A percentile compares a stretch with the other conserved stretches of the same genome.
These are phyloP conservation scores for Glossophaga mutica DNA, from an alignment of 2,797 vertebrate genomes.

Conservation along the genomic window DNA sequence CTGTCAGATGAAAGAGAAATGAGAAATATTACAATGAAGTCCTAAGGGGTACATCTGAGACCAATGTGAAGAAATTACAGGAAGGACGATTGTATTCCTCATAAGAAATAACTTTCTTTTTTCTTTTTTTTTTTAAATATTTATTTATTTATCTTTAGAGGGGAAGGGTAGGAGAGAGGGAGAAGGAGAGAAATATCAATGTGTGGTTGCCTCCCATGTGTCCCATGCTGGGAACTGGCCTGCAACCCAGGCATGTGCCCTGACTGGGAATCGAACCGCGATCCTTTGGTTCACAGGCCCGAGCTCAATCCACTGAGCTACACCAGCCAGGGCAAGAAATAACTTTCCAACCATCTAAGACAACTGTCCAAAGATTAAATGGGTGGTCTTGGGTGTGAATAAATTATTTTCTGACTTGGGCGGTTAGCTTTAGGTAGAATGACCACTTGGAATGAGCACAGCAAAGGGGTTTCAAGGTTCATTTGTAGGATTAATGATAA, in stretches of 20 bases:
- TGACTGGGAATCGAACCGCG: too few species aligned
- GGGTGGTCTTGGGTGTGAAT: not conserved
- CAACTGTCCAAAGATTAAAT: not conserved
- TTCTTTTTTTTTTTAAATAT: too few species aligned
- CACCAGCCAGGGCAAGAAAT: too few species aligned
- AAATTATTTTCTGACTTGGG: not conserved
- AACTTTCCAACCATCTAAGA: not conserved
- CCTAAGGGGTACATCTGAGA: not conserved
- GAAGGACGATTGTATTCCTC: not conserved
- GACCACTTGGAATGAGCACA: not conserved
- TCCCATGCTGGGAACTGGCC: too few species aligned
- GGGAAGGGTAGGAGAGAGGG: too few species aligned
- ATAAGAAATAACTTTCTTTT: not conserved
- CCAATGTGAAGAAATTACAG: not conserved
- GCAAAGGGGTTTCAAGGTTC: not conserved
- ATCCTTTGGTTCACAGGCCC: too few species aligned
- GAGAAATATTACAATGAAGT: fast-evolving
- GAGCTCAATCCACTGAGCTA: too few species aligned
- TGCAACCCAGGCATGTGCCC: too few species aligned
- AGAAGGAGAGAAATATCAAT: too few species aligned
- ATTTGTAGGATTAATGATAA: not conserved
- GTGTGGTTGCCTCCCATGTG: too few species aligned
- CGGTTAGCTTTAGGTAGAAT: not conserved
- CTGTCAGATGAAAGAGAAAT: not conserved
- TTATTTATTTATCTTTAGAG: too few species aligned